Conservation (phyloP, 2,797 vertebrate species). For the Eulemur coronatus region DNA sequence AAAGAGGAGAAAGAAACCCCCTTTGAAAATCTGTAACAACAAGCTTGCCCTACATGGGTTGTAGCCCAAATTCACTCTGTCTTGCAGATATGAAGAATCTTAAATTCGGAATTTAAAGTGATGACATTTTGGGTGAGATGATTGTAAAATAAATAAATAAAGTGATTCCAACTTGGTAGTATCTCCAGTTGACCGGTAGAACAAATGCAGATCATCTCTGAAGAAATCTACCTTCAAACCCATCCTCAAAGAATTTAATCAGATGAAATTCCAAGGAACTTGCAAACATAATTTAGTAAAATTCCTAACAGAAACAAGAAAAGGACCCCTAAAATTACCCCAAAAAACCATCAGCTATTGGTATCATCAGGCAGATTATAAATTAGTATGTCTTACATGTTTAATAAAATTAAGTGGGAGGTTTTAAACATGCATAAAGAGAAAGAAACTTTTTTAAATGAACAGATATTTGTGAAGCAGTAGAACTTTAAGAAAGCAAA, state of each 20-base stretch:
- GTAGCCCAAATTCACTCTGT: background rate
- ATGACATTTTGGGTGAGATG: background rate
- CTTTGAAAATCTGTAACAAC: constrained; percentile 11
- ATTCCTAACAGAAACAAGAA: background rate
- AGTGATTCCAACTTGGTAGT: background rate
- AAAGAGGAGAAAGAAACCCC: background rate
- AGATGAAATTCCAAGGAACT: background rate
- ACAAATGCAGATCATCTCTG: background rate
- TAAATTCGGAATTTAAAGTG: background rate
- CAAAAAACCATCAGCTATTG: background rate
- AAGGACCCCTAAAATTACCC: background rate
- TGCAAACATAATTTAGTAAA: background rate
- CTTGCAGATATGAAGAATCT: background rate
- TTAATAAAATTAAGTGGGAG: background rate
- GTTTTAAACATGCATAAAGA: background rate
- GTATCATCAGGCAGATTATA: background rate
- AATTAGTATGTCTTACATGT: background rate
- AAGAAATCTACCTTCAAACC: background rate
- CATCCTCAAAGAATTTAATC: background rate
- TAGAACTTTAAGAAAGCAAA: constrained; percentile 7
- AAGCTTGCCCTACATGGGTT: background rate
- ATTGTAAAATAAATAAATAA: background rate
- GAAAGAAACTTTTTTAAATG: background rate
- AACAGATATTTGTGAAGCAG: background rate
- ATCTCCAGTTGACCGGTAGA: background rate